phyloP scores from a whole-genome alignment of 2,797 vertebrate species.

The Dermochelys coriacea region DNA sequence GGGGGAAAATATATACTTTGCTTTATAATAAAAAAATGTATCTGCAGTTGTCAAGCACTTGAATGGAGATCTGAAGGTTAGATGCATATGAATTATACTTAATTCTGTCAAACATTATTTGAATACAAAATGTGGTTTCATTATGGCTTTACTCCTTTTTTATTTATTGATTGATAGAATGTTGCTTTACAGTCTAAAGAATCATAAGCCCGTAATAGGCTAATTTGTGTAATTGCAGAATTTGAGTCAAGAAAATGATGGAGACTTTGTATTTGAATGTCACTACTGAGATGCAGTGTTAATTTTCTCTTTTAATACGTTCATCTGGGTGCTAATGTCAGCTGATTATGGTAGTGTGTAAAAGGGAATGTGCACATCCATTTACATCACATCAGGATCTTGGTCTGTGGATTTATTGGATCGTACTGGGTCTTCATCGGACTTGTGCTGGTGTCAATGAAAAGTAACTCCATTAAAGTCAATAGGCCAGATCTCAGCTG shows the following conservation, averaged over 20 bases:
- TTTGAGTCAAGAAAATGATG: not conserved
- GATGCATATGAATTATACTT: slow-evolving; percentile 30
- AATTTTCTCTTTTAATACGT: slow-evolving; percentile 49
- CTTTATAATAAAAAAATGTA: not conserved
- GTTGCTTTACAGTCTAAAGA: slow-evolving; percentile 20
- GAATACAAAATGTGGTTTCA: not conserved
- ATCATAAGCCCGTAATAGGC: not conserved
- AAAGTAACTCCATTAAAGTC: not conserved
- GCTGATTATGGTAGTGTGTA: not conserved
- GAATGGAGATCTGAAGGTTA: not conserved
- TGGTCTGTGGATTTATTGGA: not conserved
- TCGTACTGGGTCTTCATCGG: accelerated
- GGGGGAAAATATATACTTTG: not conserved
- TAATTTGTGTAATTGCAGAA: slow-evolving; percentile 1
- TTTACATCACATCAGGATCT: not conserved
- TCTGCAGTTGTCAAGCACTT: not conserved
- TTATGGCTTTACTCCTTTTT: not conserved
- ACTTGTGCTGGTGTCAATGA: not conserved
- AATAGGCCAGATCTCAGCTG: accelerated
- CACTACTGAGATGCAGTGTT: not conserved
- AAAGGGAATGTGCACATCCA: not conserved
- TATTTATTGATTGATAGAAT: not conserved
- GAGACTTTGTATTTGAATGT: slow-evolving; percentile 27
- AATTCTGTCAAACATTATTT: slow-evolving; percentile 45
- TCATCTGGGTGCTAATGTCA: slow-evolving; percentile 38